Conservation (phyloP, 1,140 invertebrate species). For the Sinonovacula constricta region DNA sequence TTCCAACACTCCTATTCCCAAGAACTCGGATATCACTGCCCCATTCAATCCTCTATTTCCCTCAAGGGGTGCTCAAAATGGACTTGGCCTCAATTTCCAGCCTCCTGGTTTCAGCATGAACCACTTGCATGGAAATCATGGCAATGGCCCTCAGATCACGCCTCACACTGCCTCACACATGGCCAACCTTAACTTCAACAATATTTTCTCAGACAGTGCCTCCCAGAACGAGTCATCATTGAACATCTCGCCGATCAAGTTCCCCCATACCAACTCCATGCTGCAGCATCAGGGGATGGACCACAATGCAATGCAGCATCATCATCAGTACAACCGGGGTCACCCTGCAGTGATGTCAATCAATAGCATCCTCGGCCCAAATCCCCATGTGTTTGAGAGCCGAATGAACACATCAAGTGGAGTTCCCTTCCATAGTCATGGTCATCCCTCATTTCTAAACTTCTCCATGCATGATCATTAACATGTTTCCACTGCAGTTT, state of each 20-base stretch:
- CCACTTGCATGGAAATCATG: constrained; percentile 70
- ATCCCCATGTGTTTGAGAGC: constrained; percentile 76
- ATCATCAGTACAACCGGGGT: constrained; percentile 74
- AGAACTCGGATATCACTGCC: constrained; percentile 69
- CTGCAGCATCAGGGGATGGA: constrained; percentile 73
- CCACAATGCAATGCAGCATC: constrained; percentile 74
- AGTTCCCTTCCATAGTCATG: constrained; percentile 73
- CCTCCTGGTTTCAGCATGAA: constrained; percentile 75
- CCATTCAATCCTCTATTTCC: constrained; percentile 76
- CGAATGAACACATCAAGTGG: constrained; percentile 73
- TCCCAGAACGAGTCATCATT: constrained; percentile 67
- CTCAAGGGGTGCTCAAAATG: constrained; percentile 74
- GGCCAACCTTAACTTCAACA: constrained; percentile 77
- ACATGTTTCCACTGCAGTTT: too few species aligned
- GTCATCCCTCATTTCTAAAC: constrained; percentile 74
- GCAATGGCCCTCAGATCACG: constrained; percentile 66
- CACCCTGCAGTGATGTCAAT: constrained; percentile 76
- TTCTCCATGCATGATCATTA: constrained; percentile 77
- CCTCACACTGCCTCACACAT: constrained; percentile 77
- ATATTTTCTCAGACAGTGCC: constrained; percentile 76
- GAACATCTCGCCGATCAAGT: constrained; percentile 78
- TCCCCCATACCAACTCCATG: constrained; percentile 75
- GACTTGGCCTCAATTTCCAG: constrained; percentile 78
- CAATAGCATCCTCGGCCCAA: constrained; percentile 75
- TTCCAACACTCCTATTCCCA: constrained; percentile 62